Base-by-base conservation (phyloP, 2,797 vertebrate genomes). In the Nyctibius grandis region DNA sequence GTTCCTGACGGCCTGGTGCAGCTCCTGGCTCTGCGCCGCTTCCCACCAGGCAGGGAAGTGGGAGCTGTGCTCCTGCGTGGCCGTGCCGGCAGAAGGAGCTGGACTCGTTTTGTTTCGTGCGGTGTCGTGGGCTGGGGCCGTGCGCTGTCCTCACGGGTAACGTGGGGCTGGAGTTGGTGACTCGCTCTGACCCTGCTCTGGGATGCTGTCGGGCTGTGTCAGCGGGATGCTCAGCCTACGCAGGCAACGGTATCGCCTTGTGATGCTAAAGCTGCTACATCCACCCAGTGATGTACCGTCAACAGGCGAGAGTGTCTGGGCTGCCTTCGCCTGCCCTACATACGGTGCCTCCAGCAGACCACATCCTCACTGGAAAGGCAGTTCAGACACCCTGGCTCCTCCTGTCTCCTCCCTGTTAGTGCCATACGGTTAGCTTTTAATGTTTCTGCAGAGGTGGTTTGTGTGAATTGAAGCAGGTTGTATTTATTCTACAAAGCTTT, bases 101-200 rank as follows among this genome's bases (percentile, higher is more conserved):
- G 34, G 11, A 1, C 14, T 45, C 5, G 0, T 15, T 60, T 53
- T 36, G 57, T 34, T 47, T 17, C 2, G 6, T 6, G 51, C 12
- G 0, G 28, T 0, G 33, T 12, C 1, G 1, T 9, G 73, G 21
- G 36, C 44, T 13, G 64, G 42, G 36, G 42, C 57, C 0, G 2
- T 3, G 25, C 14, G 0, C 47, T 21, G 4, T 12, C 60, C 54
- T 20, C 12, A 1, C 6, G 2, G 33, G 15, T 25, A 11, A 28
- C 12, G 7, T 1, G 21, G 44, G 44, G 51, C 73, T 54, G 73
- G 67, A n/a, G 50, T 6, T 22, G 5, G 8, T 0, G 5, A 4
- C 28, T 36, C 1, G 3, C 60, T 25, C 51, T 40, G 23, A 25
- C 9, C 29, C 20, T 9, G 34, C n/a, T 15, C 18, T 8, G 44